phyloP scores from a whole-genome alignment of 2,797 vertebrate species.

The Gymnodraco acuticeps region DNA sequence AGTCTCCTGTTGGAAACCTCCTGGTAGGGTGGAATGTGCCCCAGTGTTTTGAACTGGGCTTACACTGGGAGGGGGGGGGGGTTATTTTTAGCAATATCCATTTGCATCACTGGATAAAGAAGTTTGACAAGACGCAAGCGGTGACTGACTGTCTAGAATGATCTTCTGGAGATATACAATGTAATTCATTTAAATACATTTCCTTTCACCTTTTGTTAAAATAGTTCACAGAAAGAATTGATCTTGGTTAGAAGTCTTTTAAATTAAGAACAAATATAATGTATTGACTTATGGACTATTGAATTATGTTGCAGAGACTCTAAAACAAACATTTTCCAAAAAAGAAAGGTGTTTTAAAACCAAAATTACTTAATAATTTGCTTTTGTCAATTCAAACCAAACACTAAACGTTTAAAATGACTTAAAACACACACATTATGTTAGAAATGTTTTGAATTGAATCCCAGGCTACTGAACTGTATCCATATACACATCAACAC shows the following conservation, averaged over 20 bases:
- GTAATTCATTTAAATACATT: not conserved
- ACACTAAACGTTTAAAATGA: too few relatives aligned
- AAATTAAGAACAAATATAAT: too few relatives aligned
- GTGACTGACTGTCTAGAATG: not conserved
- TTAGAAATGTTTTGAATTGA: too few relatives aligned
- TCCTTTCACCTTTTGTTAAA: not conserved
- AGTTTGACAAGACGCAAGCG: not conserved
- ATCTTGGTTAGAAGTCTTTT: not conserved
- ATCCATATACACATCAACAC: too few relatives aligned
- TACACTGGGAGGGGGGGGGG: constrained; percentile 28
- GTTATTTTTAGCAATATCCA: constrained; percentile 9
- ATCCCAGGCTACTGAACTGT: too few relatives aligned
- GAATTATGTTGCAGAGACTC: too few relatives aligned
- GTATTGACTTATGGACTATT: too few relatives aligned
- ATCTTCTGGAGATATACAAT: not conserved
- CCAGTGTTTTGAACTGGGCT: constrained; percentile 42
- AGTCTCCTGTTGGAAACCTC: constrained; percentile 44
- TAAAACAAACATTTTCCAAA: too few relatives aligned
- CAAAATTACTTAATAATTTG: too few relatives aligned
- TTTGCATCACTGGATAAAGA: constrained; percentile 13
- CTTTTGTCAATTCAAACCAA: too few relatives aligned
- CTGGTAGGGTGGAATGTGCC: constrained; percentile 56
- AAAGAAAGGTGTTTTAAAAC: too few relatives aligned
- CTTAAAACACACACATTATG: too few relatives aligned
- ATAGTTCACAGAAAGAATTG: not conserved